Conservation (phyloP, 1,140 invertebrate genomes). For the Stegodyphus mimosarum region DNA sequence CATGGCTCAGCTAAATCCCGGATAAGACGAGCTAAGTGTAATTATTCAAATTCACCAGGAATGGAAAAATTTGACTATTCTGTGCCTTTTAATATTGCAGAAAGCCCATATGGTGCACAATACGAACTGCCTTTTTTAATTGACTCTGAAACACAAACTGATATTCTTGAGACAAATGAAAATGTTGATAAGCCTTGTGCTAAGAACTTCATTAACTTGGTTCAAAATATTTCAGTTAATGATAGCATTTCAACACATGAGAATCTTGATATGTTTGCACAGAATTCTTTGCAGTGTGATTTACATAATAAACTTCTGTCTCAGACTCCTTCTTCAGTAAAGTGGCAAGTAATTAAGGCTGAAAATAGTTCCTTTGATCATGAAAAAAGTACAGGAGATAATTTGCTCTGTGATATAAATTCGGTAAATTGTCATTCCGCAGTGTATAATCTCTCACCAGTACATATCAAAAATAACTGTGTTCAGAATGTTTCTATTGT, state of each 20-base stretch:
- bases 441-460: too few relatives aligned
- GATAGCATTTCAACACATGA: background rate
- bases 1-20: slow-evolving; percentile 58
- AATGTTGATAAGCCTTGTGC: background rate
- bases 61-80: slow-evolving; percentile 37
- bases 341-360: too few relatives aligned
- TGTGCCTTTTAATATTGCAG: slow-evolving; percentile 26
- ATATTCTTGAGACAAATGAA: slow-evolving; percentile 69
- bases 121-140: slow-evolving; percentile 64
- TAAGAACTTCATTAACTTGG: background rate
- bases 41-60: background rate
- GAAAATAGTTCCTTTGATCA: too few relatives aligned
- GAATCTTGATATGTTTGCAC: background rate
- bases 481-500: too few relatives aligned
- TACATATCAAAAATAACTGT: too few relatives aligned
- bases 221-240: slow-evolving; percentile 6
- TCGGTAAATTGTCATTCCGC: too few relatives aligned
- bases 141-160: slow-evolving; percentile 78
- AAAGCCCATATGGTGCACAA: slow-evolving; percentile 10
- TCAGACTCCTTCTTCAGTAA: too few relatives aligned
- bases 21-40: slow-evolving; percentile 45
- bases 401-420: too few relatives aligned
- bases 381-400: too few relatives aligned
- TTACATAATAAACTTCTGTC: too few relatives aligned
- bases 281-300: background rate